A percentile compares a stretch with the other conserved stretches of the same genome.
phyloP scores from a whole-genome alignment of 2,888 invertebrate species.

The Pristionchus fissidentatus region DNA sequence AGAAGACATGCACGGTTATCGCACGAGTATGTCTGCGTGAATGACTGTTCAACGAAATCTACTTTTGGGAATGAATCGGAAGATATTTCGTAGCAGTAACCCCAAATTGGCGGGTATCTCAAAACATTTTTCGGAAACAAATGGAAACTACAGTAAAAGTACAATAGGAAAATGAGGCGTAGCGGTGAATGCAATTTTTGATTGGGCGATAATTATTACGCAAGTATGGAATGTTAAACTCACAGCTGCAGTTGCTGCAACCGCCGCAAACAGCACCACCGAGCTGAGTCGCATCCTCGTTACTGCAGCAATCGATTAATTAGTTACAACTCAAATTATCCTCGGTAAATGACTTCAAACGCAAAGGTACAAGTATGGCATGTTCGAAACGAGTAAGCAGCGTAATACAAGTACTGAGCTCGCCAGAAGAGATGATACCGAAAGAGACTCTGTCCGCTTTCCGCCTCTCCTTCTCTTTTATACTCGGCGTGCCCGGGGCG shows the following conservation, averaged over 20 bases:
- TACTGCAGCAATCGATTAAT: constrained; percentile 8
- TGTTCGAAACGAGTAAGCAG: background rate
- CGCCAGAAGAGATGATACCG: background rate
- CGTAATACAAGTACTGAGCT: background rate
- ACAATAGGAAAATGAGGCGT: too few species aligned
- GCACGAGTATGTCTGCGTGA: too few species aligned
- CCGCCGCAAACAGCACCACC: constrained; percentile 13
- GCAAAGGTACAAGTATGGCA: background rate
- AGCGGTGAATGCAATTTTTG: too few species aligned
- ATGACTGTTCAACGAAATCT: too few species aligned
- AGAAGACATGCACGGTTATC: too few species aligned
- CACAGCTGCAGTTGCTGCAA: constrained; percentile 22
- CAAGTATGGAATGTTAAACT: background rate
- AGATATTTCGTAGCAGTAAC: too few species aligned
- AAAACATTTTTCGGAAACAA: too few species aligned
- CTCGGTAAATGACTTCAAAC: background rate
- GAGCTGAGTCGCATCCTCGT: constrained; percentile 10
- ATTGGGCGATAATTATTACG: too few species aligned
- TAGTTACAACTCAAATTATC: background rate
- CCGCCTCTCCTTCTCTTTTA: background rate
- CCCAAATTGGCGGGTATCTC: too few species aligned
- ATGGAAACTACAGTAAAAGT: too few species aligned
- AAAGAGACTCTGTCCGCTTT: background rate
- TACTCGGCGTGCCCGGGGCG: background rate
- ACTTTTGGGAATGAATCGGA: too few species aligned